These are phyloP conservation scores for Drosophila athabasca DNA, from an alignment of 1,140 invertebrate genomes.

Conservation along the genomic window DNA sequence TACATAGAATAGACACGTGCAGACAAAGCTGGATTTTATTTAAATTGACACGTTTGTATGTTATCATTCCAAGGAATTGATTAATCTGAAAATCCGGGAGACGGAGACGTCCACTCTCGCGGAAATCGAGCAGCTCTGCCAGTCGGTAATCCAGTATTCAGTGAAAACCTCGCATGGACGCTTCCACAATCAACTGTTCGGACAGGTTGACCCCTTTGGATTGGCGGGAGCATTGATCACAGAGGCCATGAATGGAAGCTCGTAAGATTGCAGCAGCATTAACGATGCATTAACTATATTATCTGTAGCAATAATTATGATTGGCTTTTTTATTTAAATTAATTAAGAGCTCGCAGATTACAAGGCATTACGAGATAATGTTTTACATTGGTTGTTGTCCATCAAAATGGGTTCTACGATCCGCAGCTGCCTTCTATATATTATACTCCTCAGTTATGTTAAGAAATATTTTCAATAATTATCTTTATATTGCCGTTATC, in stretches of 20 bases:
- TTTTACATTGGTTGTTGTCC: too few relatives aligned
- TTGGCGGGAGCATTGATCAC: conserved; percentile 90
- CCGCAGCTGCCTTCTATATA: neutral
- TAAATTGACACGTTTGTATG: conserved; percentile 3
- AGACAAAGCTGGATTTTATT: too few relatives aligned
- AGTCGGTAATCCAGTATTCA: conserved; percentile 87
- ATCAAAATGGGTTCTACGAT: too few relatives aligned
- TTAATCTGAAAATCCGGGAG: conserved; percentile 85
- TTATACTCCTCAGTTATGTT: neutral
- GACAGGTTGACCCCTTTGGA: conserved; percentile 89
- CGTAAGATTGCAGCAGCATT: conserved; percentile 84
- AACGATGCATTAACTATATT: conserved; percentile 1
- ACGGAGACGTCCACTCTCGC: conserved; percentile 82
- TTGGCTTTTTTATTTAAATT: conserved; percentile 4
- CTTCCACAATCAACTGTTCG: conserved; percentile 91
- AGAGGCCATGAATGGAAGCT: conserved; percentile 91
- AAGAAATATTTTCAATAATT: neutral
- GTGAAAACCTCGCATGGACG: conserved; percentile 89
- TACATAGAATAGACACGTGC: too few relatives aligned
- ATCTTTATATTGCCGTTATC: neutral
- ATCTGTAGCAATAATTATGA: conserved; percentile 2
- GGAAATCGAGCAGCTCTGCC: conserved; percentile 85
- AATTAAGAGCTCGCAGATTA: neutral
- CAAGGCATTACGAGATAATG: too few relatives aligned
- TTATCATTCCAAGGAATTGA: conserved; percentile 80